Conservation (phyloP, 1,140 invertebrate genomes). For the Philopotamus ludificatus region DNA sequence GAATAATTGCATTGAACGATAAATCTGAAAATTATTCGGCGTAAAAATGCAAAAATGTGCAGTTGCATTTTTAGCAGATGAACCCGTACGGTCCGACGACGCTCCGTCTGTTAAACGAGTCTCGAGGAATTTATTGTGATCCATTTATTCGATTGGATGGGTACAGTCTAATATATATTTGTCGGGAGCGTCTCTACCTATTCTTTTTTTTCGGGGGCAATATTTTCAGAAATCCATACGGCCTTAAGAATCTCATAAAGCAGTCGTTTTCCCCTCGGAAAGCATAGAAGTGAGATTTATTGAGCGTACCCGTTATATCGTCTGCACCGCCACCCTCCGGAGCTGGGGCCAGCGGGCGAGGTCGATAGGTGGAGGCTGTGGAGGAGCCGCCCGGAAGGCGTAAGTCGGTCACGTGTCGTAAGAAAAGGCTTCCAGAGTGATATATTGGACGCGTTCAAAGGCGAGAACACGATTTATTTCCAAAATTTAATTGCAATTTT, state of each 20-base stretch:
- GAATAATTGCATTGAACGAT: neutral
- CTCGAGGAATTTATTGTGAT: conserved; percentile 41
- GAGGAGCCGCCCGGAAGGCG: conserved; percentile 37
- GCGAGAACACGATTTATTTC: conserved; percentile 41
- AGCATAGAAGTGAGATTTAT: conserved; percentile 60
- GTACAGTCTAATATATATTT: conserved; percentile 35
- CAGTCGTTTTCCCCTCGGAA: conserved; percentile 56
- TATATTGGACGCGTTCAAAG: conserved; percentile 38
- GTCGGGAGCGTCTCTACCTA: conserved; percentile 32
- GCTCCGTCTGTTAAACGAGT: conserved; percentile 34
- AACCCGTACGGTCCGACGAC: conserved; percentile 12
- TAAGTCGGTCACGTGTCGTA: conserved; percentile 42
- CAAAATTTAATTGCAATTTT: too few species aligned
- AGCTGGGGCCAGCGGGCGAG: conserved; percentile 2
- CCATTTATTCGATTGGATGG: conserved; percentile 41
- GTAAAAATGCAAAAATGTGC: neutral
- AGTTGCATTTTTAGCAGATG: neutral
- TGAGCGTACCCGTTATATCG: conserved; percentile 49
- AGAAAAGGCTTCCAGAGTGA: conserved; percentile 40
- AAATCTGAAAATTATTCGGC: neutral
- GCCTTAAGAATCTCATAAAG: conserved; percentile 60
- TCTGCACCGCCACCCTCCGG: conserved; percentile 44
- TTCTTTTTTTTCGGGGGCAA: conserved; percentile 47
- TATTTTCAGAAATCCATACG: conserved; percentile 60
- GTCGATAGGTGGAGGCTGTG: neutral